phyloP scores from a whole-genome alignment of 2,797 vertebrate species.

The Octomys mimax region DNA sequence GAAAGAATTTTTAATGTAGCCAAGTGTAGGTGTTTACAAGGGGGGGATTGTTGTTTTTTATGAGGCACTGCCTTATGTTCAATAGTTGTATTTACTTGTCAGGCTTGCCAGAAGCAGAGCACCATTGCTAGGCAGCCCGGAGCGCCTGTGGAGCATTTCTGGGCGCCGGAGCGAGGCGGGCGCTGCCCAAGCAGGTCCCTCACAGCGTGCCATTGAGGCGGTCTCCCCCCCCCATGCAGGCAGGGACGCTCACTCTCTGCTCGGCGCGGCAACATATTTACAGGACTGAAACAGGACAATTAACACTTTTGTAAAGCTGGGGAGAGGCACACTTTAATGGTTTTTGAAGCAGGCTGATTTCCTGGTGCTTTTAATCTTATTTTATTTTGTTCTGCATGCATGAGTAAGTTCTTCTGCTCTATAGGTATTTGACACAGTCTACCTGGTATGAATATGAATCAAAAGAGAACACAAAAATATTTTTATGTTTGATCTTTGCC shows the following conservation, averaged over 20 bases:
- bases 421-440: conserved; percentile 85
- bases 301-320: conserved; percentile 88
- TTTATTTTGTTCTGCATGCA: conserved; percentile 85
- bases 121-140: conserved; percentile 87
- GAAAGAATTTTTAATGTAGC: conserved; percentile 79
- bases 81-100: conserved; percentile 85
- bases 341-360: conserved; percentile 87
- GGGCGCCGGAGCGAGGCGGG: conserved; percentile 83
- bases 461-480: conserved; percentile 74
- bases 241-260: conserved; percentile 60
- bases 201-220: conserved; percentile 71
- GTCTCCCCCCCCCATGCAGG: conserved; percentile 73
- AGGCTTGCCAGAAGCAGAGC: conserved; percentile 86
- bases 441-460: conserved; percentile 78
- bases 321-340: conserved; percentile 87
- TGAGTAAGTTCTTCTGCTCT: conserved; percentile 85
- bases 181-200: conserved; percentile 86
- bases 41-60: conserved; percentile 78
- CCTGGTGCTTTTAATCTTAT: conserved; percentile 79
- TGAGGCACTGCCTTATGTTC: conserved; percentile 81
- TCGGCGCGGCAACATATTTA: conserved; percentile 83
- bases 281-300: conserved; percentile 85
- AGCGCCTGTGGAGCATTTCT: conserved; percentile 85
- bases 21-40: conserved; percentile 84
- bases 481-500: conserved; percentile 63